Evolutionary conservation across 2,888 invertebrate species (phyloP).

Genomic region (Leptogaster cylindrica): DNA sequence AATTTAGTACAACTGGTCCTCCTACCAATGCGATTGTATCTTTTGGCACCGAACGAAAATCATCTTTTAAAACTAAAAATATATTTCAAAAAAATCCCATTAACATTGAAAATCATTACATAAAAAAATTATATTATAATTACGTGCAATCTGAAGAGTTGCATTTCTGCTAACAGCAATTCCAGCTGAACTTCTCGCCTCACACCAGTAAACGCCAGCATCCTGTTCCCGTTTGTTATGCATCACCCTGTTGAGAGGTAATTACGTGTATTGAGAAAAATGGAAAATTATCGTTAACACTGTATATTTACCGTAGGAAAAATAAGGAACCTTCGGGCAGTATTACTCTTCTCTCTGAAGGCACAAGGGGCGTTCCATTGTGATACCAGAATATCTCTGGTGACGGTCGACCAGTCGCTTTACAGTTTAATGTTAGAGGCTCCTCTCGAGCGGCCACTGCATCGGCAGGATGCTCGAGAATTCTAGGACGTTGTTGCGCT

Average conservation of each 20-base stretch:
- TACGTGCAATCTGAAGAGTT: constrained; percentile 79
- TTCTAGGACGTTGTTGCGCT: constrained; percentile 53
- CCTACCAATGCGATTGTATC: constrained; percentile 52
- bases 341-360: constrained; percentile 52
- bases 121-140: not conserved
- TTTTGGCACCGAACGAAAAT: constrained; percentile 52
- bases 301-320: constrained; percentile 51
- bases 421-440: constrained; percentile 53
- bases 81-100: too few species aligned
- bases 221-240: constrained; percentile 79
- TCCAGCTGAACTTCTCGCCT: constrained; percentile 78
- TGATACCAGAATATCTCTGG: constrained; percentile 54
- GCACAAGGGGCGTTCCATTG: constrained; percentile 53
- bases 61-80: constrained; percentile 50
- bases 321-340: constrained; percentile 53
- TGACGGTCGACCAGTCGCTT: constrained; percentile 52
- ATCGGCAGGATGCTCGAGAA: constrained; percentile 53
- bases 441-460: constrained; percentile 54
- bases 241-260: constrained; percentile 57
- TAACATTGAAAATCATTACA: not conserved
- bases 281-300: too few species aligned
- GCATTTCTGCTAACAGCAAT: constrained; percentile 76
- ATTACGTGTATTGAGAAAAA: not conserved
- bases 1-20: constrained; percentile 52
- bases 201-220: constrained; percentile 82